Evolutionary conservation across 2,888 invertebrate species (phyloP), one percentile per base, ranked within the genome.

Genomic region (Spilosoma lubricipeda): DNA sequence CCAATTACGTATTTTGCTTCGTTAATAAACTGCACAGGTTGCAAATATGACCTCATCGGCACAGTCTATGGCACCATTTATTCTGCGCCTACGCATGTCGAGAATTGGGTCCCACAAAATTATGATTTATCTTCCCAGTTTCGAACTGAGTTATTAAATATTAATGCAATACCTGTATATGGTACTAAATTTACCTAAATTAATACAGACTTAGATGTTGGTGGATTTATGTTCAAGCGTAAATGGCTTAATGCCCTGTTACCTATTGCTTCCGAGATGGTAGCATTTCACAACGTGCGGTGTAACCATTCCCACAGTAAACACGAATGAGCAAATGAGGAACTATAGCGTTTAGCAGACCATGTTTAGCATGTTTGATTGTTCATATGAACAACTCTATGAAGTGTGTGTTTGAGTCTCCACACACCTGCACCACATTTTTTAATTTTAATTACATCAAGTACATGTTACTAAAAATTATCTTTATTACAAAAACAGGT

Each of bases 21-120:
- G 39, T 42, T 36, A 81, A 78, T 78, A 78, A 78, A 83, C 72
- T 83, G 83, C 86, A 85, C 80, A 80, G 76, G 78, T 84, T 85
- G 88, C 83, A 84, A 74, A 70, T 73, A 79, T 88, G 87, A 88
- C 78, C 82, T 88, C 88, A 88, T 82, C 81, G 80, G 45, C 71
- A 74, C 79, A 71, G 71, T 77, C 76, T 65, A 76, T 77, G 80
- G 59, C 72, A 75, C 77, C 74, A 70, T 77, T 80, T 39, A 72
- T 78, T 33, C 56, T 69, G 67, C 81, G 82, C 87, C 83, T 77
- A 85, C 85, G 74, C 81, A 70, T 39, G 72, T 73, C 76, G 71
- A 67, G 80, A 84, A 85, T 80, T 81, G 71, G 77, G 76, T 78
- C 73, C 68, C 72, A 74, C 70, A 71, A 79, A 72, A 77, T 75